Evolutionary conservation across 1,140 invertebrate genomes (phyloP).

Genomic region (Gyrodactylus bullatarudis): DNA sequence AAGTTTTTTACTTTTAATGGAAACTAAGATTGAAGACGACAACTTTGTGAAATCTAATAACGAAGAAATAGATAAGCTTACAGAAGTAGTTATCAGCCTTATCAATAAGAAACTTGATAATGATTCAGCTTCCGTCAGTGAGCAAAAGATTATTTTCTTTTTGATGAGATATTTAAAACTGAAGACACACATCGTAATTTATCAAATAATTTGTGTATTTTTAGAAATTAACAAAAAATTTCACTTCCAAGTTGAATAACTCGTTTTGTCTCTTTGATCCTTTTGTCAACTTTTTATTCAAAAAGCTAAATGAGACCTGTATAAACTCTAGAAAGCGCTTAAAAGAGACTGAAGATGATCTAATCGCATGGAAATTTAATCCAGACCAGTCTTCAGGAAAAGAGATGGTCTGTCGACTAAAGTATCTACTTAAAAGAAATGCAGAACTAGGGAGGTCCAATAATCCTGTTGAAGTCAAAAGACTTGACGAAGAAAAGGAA

Average conservation of each 20-base stretch:
- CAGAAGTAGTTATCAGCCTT: background rate
- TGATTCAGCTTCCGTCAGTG: background rate
- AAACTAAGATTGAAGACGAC: too few relatives aligned
- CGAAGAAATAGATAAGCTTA: background rate
- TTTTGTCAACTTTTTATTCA: background rate
- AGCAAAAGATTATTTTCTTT: background rate
- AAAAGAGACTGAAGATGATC: background rate
- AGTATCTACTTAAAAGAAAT: background rate
- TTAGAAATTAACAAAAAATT: background rate
- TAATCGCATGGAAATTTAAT: background rate
- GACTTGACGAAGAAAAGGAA: background rate
- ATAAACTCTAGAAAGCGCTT: background rate
- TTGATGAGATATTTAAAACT: background rate
- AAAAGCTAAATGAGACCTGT: background rate
- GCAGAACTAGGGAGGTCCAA: background rate
- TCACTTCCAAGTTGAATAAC: background rate
- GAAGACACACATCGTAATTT: background rate
- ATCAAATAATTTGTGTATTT: too few relatives aligned
- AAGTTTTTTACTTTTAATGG: too few relatives aligned
- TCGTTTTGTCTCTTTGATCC: background rate
- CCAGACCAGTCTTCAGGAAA: background rate
- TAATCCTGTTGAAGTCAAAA: background rate
- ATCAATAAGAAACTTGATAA: background rate
- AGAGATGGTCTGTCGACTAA: background rate
- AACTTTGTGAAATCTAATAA: too few relatives aligned